Evolutionary conservation across 2,888 invertebrate species (phyloP).

Genomic region (Carterocephalus palaemon): DNA sequence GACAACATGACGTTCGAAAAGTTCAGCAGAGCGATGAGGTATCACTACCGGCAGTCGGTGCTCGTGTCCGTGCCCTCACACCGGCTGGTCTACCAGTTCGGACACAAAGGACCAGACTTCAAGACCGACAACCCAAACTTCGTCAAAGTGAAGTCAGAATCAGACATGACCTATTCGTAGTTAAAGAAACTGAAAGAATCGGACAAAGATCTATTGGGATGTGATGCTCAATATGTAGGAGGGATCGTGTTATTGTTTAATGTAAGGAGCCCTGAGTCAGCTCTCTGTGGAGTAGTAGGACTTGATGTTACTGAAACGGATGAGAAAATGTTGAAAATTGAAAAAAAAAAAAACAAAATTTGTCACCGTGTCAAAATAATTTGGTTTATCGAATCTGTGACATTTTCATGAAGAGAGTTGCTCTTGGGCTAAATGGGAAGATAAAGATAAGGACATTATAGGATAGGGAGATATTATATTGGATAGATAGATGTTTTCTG

Average conservation of each 20-base stretch:
- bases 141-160: constrained; percentile 62
- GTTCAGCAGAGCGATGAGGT: constrained; percentile 93
- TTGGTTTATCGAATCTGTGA: too few species aligned
- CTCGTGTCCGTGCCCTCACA: constrained; percentile 86
- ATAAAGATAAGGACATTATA: constrained; percentile 29
- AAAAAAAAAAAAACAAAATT: too few species aligned
- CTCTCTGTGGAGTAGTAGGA: constrained; percentile 26
- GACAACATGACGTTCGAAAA: constrained; percentile 96
- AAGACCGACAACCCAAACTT: constrained; percentile 81
- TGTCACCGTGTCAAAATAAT: too few species aligned
- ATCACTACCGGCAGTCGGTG: constrained; percentile 88
- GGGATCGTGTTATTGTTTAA: constrained; percentile 30
- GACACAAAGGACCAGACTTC: constrained; percentile 88
- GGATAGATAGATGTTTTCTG: constrained; percentile 49
- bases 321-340: too few species aligned
- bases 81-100: constrained; percentile 89
- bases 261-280: constrained; percentile 29
- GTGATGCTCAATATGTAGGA: constrained; percentile 36
- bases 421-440: constrained; percentile 26
- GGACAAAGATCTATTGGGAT: constrained; percentile 33
- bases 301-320: constrained; percentile 19
- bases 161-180: constrained; percentile 55
- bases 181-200: constrained; percentile 37
- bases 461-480: constrained; percentile 30
- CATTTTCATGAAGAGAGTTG: constrained; percentile 28